Evolutionary conservation across 1,140 invertebrate species (phyloP), one percentile per base, ranked within the genome.

Genomic region (Nephila pilipes): DNA sequence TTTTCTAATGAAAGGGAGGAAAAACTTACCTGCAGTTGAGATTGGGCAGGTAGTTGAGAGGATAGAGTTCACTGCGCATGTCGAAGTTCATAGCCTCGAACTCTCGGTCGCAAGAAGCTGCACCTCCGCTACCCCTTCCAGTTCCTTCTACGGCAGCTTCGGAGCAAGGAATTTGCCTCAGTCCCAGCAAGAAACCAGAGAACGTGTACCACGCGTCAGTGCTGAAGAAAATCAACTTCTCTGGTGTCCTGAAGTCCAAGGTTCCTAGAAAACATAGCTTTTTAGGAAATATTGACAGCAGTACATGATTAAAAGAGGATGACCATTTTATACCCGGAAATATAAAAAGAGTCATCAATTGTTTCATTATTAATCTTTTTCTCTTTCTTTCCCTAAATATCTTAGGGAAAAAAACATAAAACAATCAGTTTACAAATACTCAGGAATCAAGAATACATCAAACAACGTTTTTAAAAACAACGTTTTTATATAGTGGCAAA

Each of bases 11-110:
- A 12, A 63, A 63, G 5, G 18, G 22, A 4, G 22, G 20, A 10
- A 20, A 32, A 20, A 65, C 83, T 69, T 54, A 95, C 57, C 93
- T 94, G 93, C 94, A 95, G 63, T 94, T 92, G 22, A 95, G 90
- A 55, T 94, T 93, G 46, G 90, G 90, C 0, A 94, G 90, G 87
- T 95, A 95, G 79, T 80, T 90, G 25, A 94, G 83, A 10, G 94
- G 94, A 83, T 94, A 94, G 38, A 94, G 90, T 54, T 95, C 94
- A 22, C 92, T 94, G 2, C 88, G 32, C 20, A 93, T 38, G 12
- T 93, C 88, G 57, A 93, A 93, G 0, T 8, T 65, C 20, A 79
- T 22, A 3, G 87, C 93, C 25, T 90, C 88, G 22, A 90, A 58
- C 32, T 93, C 88, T 55, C 85, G 55, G 29, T 93, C 87, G 25